Evolutionary conservation across 2,113 vertebrate genomes (phyloP).

Genomic region (Panthera uncia): DNA sequence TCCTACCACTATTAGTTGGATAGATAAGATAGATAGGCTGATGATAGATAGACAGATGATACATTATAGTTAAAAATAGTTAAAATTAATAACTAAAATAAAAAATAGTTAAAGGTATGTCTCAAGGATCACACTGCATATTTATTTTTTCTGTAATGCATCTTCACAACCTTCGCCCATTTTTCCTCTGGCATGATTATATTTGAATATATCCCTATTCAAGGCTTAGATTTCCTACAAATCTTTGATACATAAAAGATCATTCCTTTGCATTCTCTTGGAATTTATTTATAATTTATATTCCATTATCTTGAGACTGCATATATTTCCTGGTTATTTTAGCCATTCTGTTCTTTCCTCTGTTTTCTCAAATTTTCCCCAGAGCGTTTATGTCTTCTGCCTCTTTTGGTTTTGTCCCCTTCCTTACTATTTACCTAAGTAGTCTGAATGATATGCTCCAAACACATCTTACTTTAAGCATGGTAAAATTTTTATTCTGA

Average conservation of each 20-base stretch:
- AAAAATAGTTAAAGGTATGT: background rate
- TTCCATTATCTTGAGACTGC: conserved; percentile 24
- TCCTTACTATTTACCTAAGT: background rate
- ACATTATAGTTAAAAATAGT: too few relatives aligned
- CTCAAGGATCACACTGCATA: background rate
- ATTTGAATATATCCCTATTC: background rate
- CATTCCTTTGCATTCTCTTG: conserved; percentile 10
- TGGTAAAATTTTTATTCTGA: background rate
- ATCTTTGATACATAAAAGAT: background rate
- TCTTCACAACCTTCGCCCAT: background rate
- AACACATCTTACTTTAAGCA: background rate
- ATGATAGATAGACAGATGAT: too few relatives aligned
- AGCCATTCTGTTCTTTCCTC: background rate
- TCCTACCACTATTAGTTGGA: background rate
- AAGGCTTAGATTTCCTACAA: background rate
- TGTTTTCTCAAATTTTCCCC: background rate
- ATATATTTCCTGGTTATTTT: conserved; percentile 27
- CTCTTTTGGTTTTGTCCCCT: background rate
- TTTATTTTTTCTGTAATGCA: background rate
- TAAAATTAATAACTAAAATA: too few relatives aligned
- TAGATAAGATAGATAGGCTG: background rate
- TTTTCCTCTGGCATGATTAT: background rate
- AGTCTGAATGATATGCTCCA: background rate
- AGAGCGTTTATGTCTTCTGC: background rate
- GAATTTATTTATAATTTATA: conserved; percentile 52